Conservation (phyloP, 2,888 invertebrate genomes). For the Panopea generosa region DNA sequence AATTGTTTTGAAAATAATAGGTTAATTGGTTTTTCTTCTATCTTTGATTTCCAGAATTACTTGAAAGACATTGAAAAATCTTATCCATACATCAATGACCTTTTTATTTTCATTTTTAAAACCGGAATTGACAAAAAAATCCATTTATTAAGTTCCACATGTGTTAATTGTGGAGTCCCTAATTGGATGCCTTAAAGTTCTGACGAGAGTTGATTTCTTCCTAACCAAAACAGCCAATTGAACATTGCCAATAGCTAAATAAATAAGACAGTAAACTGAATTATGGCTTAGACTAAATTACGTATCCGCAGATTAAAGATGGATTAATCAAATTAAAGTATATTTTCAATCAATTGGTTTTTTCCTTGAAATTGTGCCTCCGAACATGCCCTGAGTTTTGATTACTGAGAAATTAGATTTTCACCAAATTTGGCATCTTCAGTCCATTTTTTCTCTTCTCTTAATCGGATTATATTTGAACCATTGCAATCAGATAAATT, state of each 20-base stretch:
- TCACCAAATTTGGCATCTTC: constrained; percentile 49
- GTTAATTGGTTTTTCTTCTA: too few species aligned
- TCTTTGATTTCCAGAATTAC: too few species aligned
- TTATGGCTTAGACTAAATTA: constrained; percentile 34
- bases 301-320: constrained; percentile 51
- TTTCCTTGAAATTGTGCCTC: constrained; percentile 35
- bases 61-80: too few species aligned
- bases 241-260: background rate
- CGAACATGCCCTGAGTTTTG: constrained; percentile 61
- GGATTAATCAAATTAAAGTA: constrained; percentile 61
- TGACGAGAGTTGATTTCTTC: background rate
- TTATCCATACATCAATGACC: too few species aligned
- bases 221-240: background rate
- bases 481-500: constrained; percentile 46
- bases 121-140: too few species aligned
- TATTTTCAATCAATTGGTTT: constrained; percentile 45
- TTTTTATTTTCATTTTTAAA: too few species aligned
- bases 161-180: too few species aligned
- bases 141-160: too few species aligned
- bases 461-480: constrained; percentile 45
- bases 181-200: background rate
- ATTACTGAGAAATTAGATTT: constrained; percentile 58
- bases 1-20: too few species aligned
- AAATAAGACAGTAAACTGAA: constrained; percentile 9
- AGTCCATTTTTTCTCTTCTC: constrained; percentile 43